Percentiles rank a stretch among this genome's conserved stretches.
Conservation (phyloP, 2,113 vertebrate genomes). For the Sigmodon hispidus region DNA sequence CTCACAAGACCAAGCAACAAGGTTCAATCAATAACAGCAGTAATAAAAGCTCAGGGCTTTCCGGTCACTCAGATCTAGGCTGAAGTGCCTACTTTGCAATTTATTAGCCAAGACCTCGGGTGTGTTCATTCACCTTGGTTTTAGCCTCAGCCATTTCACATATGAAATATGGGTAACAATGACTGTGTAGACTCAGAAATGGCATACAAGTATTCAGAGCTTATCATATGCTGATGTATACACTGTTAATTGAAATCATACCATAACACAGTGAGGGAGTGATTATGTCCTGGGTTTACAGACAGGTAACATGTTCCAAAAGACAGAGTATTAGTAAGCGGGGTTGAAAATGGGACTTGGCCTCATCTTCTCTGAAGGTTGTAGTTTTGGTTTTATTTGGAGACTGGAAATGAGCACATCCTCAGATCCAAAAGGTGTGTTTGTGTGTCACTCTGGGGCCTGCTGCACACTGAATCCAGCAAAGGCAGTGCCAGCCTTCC, state of each 20-base stretch:
- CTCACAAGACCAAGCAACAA: background rate
- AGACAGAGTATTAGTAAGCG: background rate
- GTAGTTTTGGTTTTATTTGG: background rate
- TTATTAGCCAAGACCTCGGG: conserved; percentile 29
- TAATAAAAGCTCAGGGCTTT: background rate
- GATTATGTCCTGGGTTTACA: background rate
- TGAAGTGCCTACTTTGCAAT: conserved; percentile 4
- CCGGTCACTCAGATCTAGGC: background rate
- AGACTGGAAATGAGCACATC: background rate
- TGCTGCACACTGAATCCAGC: background rate
- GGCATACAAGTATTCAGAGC: background rate
- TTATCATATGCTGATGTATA: background rate
- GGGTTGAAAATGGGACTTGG: background rate
- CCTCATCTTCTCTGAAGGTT: background rate
- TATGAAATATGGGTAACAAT: conserved; percentile 14
- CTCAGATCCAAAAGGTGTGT: background rate
- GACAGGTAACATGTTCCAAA: background rate
- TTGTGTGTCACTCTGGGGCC: background rate
- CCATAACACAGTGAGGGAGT: background rate
- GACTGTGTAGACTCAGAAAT: background rate
- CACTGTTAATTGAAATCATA: background rate
- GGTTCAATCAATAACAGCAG: background rate
- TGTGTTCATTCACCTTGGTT: conserved; percentile 5
- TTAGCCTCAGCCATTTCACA: conserved; percentile 27
- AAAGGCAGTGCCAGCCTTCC: background rate